Conservation (phyloP, 92 coral and sea anemone species). For the Actinostola sp. region DNA sequence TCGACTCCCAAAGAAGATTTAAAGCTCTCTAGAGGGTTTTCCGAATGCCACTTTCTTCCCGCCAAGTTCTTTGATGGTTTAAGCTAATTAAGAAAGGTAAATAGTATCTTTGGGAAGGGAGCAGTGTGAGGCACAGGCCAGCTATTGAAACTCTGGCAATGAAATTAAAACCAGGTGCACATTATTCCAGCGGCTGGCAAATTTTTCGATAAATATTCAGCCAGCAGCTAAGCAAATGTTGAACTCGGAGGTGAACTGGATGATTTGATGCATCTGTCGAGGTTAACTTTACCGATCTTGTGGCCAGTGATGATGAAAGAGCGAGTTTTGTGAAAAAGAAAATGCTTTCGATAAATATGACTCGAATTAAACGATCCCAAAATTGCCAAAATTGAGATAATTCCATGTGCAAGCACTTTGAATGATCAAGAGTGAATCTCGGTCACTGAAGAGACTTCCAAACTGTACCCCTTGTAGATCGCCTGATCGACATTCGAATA, state of each 20-base stretch:
- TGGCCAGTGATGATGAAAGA: neutral
- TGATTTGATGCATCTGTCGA: slow-evolving; percentile 14
- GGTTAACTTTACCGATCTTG: neutral
- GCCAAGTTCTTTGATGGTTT: neutral
- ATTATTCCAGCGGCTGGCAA: slow-evolving; percentile 21
- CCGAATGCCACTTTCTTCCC: too few species aligned
- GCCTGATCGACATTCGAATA: too few species aligned
- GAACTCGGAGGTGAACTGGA: slow-evolving; percentile 6
- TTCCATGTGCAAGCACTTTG: too few species aligned
- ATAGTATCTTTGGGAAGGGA: slow-evolving; percentile 12
- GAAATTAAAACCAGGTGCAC: slow-evolving; percentile 21
- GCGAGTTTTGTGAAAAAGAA: neutral
- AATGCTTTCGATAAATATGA: too few species aligned
- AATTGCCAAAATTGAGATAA: too few species aligned
- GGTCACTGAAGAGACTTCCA: too few species aligned
- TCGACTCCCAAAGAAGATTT: too few species aligned
- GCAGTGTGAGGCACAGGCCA: neutral
- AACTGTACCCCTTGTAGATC: too few species aligned
- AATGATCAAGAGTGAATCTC: too few species aligned
- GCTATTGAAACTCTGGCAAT: slow-evolving; percentile 21
- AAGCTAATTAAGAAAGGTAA: neutral
- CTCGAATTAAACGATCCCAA: too few species aligned
- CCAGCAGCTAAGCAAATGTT: slow-evolving; percentile 37
- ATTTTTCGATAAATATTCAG: slow-evolving; percentile 13
- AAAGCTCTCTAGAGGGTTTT: too few species aligned